Evolutionary conservation across 1,140 invertebrate genomes (phyloP).

Genomic region (Pseudomyrmex dendroicus): DNA sequence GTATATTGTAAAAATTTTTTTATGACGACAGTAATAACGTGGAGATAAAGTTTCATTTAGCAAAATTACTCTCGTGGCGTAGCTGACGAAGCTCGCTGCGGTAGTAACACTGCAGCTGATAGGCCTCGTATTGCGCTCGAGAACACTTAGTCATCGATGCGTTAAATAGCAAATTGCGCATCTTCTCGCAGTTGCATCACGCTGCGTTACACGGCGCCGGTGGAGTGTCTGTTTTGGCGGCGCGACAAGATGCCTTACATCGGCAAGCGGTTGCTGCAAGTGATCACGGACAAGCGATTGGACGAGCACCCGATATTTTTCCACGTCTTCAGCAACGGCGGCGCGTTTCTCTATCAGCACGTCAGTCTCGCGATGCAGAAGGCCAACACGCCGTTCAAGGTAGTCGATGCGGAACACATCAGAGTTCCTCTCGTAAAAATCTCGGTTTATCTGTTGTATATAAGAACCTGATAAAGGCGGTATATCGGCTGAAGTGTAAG

Average conservation of each 20-base stretch:
- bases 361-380: constrained; percentile 87
- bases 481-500: not conserved
- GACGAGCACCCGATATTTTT: constrained; percentile 91
- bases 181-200: constrained; percentile 88
- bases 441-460: not conserved
- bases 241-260: constrained; percentile 87
- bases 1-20: no score
- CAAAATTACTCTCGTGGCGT: no score
- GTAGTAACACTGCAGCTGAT: no score
- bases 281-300: constrained; percentile 89
- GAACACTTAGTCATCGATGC: not conserved
- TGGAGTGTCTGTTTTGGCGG: constrained; percentile 88
- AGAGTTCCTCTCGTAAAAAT: not conserved
- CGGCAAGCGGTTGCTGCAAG: constrained; percentile 88
- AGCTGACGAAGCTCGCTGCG: no score
- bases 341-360: constrained; percentile 89
- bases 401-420: not conserved
- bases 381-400: constrained; percentile 73
- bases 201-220: constrained; percentile 89
- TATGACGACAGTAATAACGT: no score
- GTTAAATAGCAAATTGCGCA: not conserved
- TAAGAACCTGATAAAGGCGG: no score
- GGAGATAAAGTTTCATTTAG: no score
- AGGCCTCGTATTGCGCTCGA: not conserved
- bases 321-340: constrained; percentile 93